Base-by-base conservation (phyloP, 2,797 vertebrate genomes). In the Syngnathus acus region DNA sequence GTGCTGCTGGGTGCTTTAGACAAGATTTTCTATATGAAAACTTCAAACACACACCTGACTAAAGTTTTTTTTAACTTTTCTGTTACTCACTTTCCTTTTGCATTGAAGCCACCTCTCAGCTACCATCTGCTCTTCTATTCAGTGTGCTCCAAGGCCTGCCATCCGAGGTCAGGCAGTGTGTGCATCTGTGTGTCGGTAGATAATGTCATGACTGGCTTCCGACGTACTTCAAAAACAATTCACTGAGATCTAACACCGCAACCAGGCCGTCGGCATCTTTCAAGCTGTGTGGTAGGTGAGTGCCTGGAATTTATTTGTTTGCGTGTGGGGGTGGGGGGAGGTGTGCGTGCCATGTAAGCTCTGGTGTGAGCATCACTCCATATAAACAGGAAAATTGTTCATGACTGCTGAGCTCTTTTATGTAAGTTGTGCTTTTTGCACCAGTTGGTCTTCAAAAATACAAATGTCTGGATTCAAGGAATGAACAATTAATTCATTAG, bases 61-160 rank as follows among this genome's bases (percentile, higher is more conserved):
- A 72, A 32, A 68, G 66, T 65, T 59, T n/a, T 62, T 51, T 75
- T 71, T 72, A 65, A 73, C 72, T 76, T 78, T 72, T 26, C 13
- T 74, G 72, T 68, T 68, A 47, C 23, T 71, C 37, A 59, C 54
- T 45, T 74, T 65, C 71, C 64, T 72, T 67, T 82, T 67, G 80
- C 72, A 84, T 74, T 80, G 77, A 88, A 84, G 73, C 74, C 68
- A 68, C 71, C 76, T 80, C 69, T 83, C 67, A 32, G 26, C 26
- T 62, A 78, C 84, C 89, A 91, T 92, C 89, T 92, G 90, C 72
- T 89, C 72, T 75, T 83, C 73, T 79, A 84, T 87, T 89, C 82
- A 88, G 54, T 66, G 70, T 65, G 76, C 74, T 75, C 64, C 47
- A 58, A 60, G 72, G 74, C 78, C 78, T 73, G 73, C 79, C 80